A percentile compares a stretch with the other conserved stretches of the same genome.
Evolutionary conservation across 92 coral and sea anemone species (phyloP).

Genomic region (Actinostola sp.): DNA sequence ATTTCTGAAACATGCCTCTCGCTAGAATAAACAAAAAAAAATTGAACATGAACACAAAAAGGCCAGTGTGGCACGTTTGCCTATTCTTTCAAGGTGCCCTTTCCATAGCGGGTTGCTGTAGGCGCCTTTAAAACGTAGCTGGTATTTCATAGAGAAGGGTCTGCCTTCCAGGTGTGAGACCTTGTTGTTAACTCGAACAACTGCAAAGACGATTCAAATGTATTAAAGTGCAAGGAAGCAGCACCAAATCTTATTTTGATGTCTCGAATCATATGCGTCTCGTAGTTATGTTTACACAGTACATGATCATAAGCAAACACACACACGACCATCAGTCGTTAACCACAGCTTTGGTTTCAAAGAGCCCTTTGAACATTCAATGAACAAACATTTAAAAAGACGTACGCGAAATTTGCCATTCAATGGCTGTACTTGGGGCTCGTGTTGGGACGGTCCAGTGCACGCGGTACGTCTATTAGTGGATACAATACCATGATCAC

Average conservation of each 20-base stretch:
- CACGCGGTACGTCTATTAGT: slow-evolving; percentile 25
- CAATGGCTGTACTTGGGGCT: neutral
- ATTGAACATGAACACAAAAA: slow-evolving; percentile 11
- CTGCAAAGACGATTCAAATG: neutral
- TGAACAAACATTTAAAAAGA: slow-evolving; percentile 19
- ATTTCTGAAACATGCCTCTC: neutral
- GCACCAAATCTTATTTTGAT: neutral
- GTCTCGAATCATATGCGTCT: neutral
- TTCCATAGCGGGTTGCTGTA: slow-evolving; percentile 8
- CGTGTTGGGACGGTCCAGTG: slow-evolving; percentile 5
- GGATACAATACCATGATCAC: slow-evolving; percentile 21
- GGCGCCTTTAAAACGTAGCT: neutral
- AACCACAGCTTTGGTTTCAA: slow-evolving; percentile 11
- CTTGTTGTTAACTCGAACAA: slow-evolving; percentile 25
- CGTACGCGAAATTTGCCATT: neutral
- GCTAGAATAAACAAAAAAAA: slow-evolving; percentile 2
- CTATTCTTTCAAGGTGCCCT: slow-evolving; percentile 15
- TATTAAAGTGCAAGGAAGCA: neutral
- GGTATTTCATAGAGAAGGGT: slow-evolving; percentile 12
- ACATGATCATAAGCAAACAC: slow-evolving; percentile 4
- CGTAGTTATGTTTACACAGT: neutral
- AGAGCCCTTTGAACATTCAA: neutral
- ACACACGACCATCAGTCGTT: neutral
- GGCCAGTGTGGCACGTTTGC: slow-evolving; percentile 13
- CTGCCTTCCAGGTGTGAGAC: slow-evolving; percentile 5